Conservation (phyloP, 2,113 vertebrate species). For the Pelmatolapia mariae region DNA sequence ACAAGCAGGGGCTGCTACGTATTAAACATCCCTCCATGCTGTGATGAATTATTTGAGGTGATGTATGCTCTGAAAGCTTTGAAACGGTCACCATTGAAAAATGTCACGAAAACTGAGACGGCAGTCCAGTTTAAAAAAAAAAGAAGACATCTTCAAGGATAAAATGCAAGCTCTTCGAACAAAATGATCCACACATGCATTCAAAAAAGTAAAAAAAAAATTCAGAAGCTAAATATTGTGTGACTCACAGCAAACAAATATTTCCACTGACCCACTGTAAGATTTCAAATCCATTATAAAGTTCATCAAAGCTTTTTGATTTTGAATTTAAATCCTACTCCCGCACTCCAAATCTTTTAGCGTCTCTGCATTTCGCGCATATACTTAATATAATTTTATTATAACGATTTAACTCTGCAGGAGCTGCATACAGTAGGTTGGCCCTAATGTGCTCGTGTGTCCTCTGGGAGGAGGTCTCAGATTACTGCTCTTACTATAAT, state of each 20-base stretch:
- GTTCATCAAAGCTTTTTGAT: not conserved
- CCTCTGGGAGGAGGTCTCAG: not conserved
- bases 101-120: not conserved
- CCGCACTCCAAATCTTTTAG: not conserved
- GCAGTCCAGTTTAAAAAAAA: accelerated
- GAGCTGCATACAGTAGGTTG: not conserved
- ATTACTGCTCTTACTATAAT: not conserved
- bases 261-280: not conserved
- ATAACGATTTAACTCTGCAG: not conserved
- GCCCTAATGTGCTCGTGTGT: not conserved
- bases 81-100: not conserved
- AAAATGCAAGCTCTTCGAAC: not conserved
- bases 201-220: not conserved
- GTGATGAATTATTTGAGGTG: constrained; percentile 27
- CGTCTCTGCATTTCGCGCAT: not conserved
- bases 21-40: not conserved
- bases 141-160: not conserved
- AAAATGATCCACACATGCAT: not conserved
- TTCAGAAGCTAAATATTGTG: not conserved
- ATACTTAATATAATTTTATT: not conserved
- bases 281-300: not conserved
- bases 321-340: not conserved
- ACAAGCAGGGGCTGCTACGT: not conserved
- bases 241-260: not conserved
- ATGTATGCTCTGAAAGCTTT: not conserved